Percentiles rank a stretch among this genome's conserved stretches.
These are phyloP conservation scores for Diarsia mendica DNA, from an alignment of 2,888 invertebrate genomes.

Conservation along the genomic window DNA sequence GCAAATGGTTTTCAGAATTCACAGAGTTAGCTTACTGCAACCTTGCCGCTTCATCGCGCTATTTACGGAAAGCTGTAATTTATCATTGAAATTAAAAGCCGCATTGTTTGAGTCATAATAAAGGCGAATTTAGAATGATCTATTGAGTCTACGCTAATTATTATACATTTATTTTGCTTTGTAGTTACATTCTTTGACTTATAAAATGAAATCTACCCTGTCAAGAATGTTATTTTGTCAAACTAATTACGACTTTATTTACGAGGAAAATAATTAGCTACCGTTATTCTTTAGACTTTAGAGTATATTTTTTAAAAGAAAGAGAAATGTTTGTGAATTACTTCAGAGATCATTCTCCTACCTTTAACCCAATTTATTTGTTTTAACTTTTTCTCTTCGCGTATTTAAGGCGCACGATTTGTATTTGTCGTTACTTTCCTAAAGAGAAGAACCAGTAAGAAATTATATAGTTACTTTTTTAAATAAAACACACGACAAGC, in stretches of 20 bases:
- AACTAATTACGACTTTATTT: slow-evolving; percentile 53
- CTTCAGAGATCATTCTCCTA: too few species aligned
- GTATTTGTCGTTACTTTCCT: background rate
- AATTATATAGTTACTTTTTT: background rate
- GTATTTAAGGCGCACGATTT: background rate
- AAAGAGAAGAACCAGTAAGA: background rate
- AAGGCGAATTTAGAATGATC: slow-evolving; percentile 67
- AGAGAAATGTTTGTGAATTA: too few species aligned
- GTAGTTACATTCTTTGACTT: slow-evolving; percentile 49
- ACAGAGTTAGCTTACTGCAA: slow-evolving; percentile 42
- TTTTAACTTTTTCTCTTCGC: background rate
- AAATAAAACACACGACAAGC: background rate
- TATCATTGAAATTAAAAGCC: slow-evolving; percentile 81
- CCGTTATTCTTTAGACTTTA: background rate
- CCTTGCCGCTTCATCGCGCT: slow-evolving; percentile 11
- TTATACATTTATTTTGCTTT: slow-evolving; percentile 66
- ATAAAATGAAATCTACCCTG: slow-evolving; percentile 44
- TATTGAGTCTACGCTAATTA: slow-evolving; percentile 65
- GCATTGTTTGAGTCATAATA: slow-evolving; percentile 74
- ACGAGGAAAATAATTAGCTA: background rate
- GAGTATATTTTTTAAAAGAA: background rate
- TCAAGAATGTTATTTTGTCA: slow-evolving; percentile 50
- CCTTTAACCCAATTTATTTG: too few species aligned
- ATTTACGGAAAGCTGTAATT: slow-evolving; percentile 80
- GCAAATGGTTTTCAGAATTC: background rate